A percentile compares a stretch with the other conserved stretches of the same genome.
Evolutionary conservation across 1,140 invertebrate species (phyloP).

Genomic region (Cydia splendana): DNA sequence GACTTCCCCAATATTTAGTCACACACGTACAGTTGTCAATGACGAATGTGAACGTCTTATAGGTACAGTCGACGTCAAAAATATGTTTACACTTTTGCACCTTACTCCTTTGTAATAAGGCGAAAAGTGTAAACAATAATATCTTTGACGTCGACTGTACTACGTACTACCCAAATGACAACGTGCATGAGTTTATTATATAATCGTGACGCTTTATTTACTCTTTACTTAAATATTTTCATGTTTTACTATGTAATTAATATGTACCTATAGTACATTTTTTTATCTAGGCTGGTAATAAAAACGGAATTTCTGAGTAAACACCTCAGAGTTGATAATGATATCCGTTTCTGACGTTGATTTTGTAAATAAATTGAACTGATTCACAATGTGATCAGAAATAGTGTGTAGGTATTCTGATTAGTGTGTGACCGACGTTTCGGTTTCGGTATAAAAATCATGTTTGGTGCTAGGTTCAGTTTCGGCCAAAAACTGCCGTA

Average conservation of each 20-base stretch:
- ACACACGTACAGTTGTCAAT: not conserved
- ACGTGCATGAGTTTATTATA: not conserved
- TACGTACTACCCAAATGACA: not conserved
- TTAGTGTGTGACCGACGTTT: too few species aligned
- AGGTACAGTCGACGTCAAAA: too few species aligned
- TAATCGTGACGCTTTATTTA: not conserved
- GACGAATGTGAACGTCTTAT: not conserved
- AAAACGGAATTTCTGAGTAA: not conserved
- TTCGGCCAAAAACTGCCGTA: too few species aligned
- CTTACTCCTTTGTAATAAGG: too few species aligned
- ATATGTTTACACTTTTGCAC: too few species aligned
- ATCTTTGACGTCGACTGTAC: too few species aligned
- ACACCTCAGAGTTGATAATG: constrained; percentile 4
- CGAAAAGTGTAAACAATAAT: too few species aligned
- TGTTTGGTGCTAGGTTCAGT: too few species aligned
- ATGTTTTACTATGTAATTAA: not conserved
- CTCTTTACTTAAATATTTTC: not conserved
- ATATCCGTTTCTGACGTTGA: constrained; percentile 2
- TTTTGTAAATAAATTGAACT: not conserved
- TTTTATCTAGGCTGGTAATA: not conserved
- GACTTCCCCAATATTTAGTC: not conserved
- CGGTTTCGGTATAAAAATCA: too few species aligned
- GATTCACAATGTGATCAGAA: not conserved
- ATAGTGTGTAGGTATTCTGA: too few species aligned
- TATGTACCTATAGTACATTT: not conserved